phyloP scores from a whole-genome alignment of 2,888 invertebrate genomes.

The Leistus spinibarbis region DNA sequence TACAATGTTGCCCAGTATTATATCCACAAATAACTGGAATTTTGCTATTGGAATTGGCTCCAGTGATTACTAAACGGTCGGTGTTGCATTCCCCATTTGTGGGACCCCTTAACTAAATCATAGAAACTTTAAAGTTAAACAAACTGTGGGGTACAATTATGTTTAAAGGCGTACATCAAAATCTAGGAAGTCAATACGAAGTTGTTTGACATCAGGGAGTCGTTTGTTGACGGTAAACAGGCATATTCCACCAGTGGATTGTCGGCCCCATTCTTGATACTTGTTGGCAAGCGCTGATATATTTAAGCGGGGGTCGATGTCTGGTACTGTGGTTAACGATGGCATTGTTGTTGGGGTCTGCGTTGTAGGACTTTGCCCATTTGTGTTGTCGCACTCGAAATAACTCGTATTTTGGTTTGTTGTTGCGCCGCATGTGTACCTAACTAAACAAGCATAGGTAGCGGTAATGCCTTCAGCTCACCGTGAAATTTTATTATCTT shows the following conservation, averaged over 20 bases:
- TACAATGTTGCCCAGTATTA: constrained; percentile 78
- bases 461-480: background rate
- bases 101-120: constrained; percentile 67
- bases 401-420: constrained; percentile 69
- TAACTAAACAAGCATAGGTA: constrained; percentile 59
- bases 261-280: constrained; percentile 39
- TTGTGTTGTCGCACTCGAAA: constrained; percentile 59
- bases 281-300: background rate
- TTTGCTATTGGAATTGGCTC: constrained; percentile 71
- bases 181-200: constrained; percentile 71
- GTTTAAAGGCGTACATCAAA: constrained; percentile 65
- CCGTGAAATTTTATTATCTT: background rate
- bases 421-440: constrained; percentile 69
- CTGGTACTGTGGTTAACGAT: constrained; percentile 44
- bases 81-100: constrained; percentile 70
- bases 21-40: constrained; percentile 76
- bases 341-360: constrained; percentile 39
- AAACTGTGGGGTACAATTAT: background rate
- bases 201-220: constrained; percentile 67
- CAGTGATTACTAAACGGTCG: constrained; percentile 73
- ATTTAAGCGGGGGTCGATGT: constrained; percentile 47
- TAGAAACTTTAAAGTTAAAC: background rate
- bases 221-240: constrained; percentile 67
- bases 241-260: constrained; percentile 65
- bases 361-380: constrained; percentile 22